phyloP scores from a whole-genome alignment of 2,113 vertebrate species.

The Pleuronectes platessa region DNA sequence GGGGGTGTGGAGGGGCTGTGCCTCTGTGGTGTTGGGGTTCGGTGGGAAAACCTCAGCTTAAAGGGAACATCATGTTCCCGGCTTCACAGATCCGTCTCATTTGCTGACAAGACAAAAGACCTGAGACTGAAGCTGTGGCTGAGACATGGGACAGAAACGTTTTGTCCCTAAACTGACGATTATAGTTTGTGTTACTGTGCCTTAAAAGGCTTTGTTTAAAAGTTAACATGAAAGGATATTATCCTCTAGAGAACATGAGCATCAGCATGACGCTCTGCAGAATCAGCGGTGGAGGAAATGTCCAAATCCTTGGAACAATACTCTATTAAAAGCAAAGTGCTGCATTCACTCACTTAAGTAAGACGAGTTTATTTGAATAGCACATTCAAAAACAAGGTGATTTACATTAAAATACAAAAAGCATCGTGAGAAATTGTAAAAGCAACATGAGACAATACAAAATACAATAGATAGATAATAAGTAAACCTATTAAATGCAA shows the following conservation, averaged over 20 bases:
- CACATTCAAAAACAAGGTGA: no score
- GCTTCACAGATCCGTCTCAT: slow-evolving; percentile 7
- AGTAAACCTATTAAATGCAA: no score
- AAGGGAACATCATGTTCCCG: slow-evolving; percentile 64
- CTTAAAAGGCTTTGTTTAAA: background rate
- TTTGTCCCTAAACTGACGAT: background rate
- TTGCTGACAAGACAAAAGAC: slow-evolving; percentile 48
- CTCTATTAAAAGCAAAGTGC: no score
- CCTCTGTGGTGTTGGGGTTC: slow-evolving; percentile 26
- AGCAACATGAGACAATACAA: no score
- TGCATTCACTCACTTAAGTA: no score
- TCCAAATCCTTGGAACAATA: background rate
- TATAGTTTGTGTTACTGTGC: no score
- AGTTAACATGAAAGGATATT: no score
- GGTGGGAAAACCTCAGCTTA: slow-evolving; percentile 28
- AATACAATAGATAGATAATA: no score
- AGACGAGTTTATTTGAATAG: no score
- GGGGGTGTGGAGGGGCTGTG: background rate
- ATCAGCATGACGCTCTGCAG: background rate
- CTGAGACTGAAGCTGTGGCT: background rate
- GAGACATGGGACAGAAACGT: slow-evolving; percentile 1
- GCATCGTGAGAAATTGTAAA: no score
- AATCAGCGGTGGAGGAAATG: background rate
- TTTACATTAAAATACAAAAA: no score
- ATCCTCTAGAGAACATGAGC: no score